phyloP scores from a whole-genome alignment of 2,888 invertebrate species.

The Hypomecis atomaria region DNA sequence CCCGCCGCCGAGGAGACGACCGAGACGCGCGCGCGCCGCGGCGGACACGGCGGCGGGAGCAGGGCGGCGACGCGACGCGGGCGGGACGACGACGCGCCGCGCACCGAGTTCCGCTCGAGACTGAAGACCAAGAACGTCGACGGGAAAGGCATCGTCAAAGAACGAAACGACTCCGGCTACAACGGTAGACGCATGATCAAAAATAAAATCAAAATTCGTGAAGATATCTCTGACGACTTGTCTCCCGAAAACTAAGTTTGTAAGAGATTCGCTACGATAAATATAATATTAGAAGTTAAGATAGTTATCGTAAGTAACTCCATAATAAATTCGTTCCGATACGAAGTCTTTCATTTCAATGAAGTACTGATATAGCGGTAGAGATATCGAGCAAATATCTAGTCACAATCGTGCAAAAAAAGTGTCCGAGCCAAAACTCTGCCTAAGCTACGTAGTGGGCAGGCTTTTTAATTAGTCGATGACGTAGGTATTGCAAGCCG shows the following conservation, averaged over 20 bases:
- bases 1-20: conserved; percentile 51
- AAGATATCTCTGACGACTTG: conserved; percentile 72
- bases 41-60: conserved; percentile 32
- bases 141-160: conserved; percentile 68
- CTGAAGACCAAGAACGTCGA: conserved; percentile 56
- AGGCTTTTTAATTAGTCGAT: too few species aligned
- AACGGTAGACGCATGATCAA: conserved; percentile 53
- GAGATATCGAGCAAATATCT: too few species aligned
- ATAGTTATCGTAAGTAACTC: too few species aligned
- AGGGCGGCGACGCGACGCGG: background rate
- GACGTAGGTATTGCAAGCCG: too few species aligned
- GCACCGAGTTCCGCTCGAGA: conserved; percentile 54
- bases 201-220: conserved; percentile 71
- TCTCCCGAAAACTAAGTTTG: conserved; percentile 44
- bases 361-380: too few species aligned
- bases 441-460: too few species aligned
- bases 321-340: too few species aligned
- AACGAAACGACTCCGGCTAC: conserved; percentile 66
- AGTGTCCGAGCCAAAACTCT: too few species aligned
- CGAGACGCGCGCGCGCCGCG: conserved; percentile 43
- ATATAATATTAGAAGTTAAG: too few species aligned
- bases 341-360: too few species aligned
- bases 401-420: too few species aligned
- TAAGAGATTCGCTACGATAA: too few species aligned
- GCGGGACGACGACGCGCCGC: background rate